Base-by-base conservation (phyloP, 1,140 invertebrate genomes). In the Sitophilus oryzae region DNA sequence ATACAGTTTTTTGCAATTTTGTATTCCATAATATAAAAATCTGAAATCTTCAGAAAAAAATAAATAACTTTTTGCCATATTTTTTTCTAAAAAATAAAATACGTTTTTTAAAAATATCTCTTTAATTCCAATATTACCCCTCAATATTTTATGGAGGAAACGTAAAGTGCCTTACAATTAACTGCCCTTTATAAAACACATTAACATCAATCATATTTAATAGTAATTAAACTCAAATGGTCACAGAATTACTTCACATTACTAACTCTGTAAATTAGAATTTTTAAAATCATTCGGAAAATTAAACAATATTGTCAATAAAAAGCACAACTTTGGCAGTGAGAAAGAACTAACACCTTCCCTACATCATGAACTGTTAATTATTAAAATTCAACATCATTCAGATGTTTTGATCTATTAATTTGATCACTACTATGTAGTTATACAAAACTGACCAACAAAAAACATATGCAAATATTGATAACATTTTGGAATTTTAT, bases 251-350 rank as follows among this genome's bases (percentile, higher is more conserved):
- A 23, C 23, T 11, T 52, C 42, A 51, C 8, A 52, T 42, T 16
- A 52, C 34, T 42, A 52, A 52, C 16, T 38, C 49, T 52, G 30
- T 21, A 18, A 19, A 16, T 19, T 50, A 23, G 41, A 23, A 37
- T 40, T 23, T 50, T 50, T 50, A 38, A 41, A 50, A 50, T 21
- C 23, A 40, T 40, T 50, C 38, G 11, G 14, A 36, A 38, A 38
- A 38, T 15, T 40, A 19, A 22, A 16, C 25, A 49, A 56, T 56
- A 42, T 50, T 56, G 54, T 50, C 54, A 50, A 45, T 56, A 56
- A 55, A 56, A 44, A 43, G 25, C 54, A 37, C 38, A 56, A 56
- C 37, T 57, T 57, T 57, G 55, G 48, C 55, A 57, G 55, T 57
- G 55, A 56, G 53, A 56, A 55, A 49, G 40, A 56, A 38, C 53